These are phyloP conservation scores for Lordiphosa collinella DNA, from an alignment of 1,140 invertebrate genomes.

Conservation along the genomic window DNA sequence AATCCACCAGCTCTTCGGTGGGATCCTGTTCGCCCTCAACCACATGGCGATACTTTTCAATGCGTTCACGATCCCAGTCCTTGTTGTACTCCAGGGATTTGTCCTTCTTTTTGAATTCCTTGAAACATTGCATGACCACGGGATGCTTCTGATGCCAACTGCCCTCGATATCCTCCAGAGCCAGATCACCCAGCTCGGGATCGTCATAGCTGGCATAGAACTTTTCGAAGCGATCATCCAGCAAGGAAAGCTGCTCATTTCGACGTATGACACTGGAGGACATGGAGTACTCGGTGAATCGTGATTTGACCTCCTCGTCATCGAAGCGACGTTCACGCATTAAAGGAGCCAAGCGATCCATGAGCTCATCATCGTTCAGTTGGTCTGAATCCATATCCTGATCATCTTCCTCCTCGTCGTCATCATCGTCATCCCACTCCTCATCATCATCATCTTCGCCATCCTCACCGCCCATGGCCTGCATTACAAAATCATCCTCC, in stretches of 20 bases:
- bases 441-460: slow-evolving; percentile 80
- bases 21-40: slow-evolving; percentile 82
- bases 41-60: slow-evolving; percentile 81
- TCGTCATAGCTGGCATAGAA: slow-evolving; percentile 94
- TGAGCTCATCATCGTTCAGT: slow-evolving; percentile 80
- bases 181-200: slow-evolving; percentile 92
- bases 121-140: slow-evolving; percentile 84
- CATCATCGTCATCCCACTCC: too few species aligned
- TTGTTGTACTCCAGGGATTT: slow-evolving; percentile 83
- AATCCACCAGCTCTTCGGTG: slow-evolving; percentile 82
- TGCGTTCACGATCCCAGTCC: slow-evolving; percentile 84
- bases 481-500: slow-evolving; percentile 94
- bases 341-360: slow-evolving; percentile 82
- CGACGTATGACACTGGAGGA: slow-evolving; percentile 93
- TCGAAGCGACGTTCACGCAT: slow-evolving; percentile 81
- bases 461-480: slow-evolving; percentile 85
- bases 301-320: slow-evolving; percentile 90
- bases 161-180: slow-evolving; percentile 94
- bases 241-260: slow-evolving; percentile 89
- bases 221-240: slow-evolving; percentile 96
- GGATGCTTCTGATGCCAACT: slow-evolving; percentile 85
- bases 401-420: slow-evolving; percentile 76
- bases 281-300: slow-evolving; percentile 97
- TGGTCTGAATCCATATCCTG: slow-evolving; percentile 77
- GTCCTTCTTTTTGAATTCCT: slow-evolving; percentile 83